Conservation (phyloP, 2,797 vertebrate genomes). For the Tiaroga cobitis region DNA sequence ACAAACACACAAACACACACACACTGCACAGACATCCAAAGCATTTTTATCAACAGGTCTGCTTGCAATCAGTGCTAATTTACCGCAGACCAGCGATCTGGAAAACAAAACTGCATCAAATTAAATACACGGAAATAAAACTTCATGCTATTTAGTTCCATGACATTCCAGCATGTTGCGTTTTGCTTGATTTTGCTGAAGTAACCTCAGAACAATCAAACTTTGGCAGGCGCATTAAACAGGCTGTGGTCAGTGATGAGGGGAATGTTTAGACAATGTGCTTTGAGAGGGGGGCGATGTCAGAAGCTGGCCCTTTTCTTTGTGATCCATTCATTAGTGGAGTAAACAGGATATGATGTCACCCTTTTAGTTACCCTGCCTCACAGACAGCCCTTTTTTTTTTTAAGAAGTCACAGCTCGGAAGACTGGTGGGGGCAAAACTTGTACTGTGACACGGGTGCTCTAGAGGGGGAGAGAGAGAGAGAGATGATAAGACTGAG, state of each 20-base stretch:
- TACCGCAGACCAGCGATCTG: slow-evolving; percentile 21
- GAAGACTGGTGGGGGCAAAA: slow-evolving; percentile 35
- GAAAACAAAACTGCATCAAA: slow-evolving; percentile 30
- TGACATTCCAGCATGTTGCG: neutral
- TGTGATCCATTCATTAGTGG: slow-evolving; percentile 61
- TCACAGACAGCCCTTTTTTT: slow-evolving; percentile 62
- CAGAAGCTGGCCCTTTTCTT: slow-evolving; percentile 47
- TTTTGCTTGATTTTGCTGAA: slow-evolving; percentile 3
- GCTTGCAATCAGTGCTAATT: slow-evolving; percentile 15
- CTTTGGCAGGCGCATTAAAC: slow-evolving; percentile 22
- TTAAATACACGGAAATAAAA: slow-evolving; percentile 19
- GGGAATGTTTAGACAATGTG: slow-evolving; percentile 28
- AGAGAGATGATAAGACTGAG: slow-evolving; percentile 12
- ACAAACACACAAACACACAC: slow-evolving; percentile 16
- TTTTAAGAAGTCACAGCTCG: slow-evolving; percentile 62
- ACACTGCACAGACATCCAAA: slow-evolving; percentile 19
- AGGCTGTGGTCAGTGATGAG: neutral
- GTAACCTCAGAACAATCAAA: neutral
- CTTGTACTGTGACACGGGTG: slow-evolving; percentile 41
- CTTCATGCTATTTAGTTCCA: slow-evolving; percentile 16
- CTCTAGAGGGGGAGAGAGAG: slow-evolving; percentile 7
- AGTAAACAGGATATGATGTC: slow-evolving; percentile 73
- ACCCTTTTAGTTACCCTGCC: slow-evolving; percentile 60
- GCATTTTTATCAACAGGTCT: slow-evolving; percentile 36
- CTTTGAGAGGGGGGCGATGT: neutral